Evolutionary conservation across 2,888 invertebrate genomes (phyloP).

Genomic region (Prenolepis imparis): DNA sequence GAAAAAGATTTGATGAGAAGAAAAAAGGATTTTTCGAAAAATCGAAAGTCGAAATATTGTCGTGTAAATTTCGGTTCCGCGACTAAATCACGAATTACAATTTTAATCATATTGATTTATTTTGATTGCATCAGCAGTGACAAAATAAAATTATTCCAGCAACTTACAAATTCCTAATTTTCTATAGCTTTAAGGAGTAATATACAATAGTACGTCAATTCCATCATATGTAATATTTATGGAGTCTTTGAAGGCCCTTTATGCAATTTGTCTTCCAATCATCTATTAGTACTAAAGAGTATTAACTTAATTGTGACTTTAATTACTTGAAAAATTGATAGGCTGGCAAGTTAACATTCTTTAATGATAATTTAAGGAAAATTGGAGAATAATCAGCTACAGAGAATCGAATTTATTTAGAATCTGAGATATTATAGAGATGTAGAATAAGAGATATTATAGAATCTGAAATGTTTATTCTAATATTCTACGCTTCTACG

Average conservation of each 20-base stretch:
- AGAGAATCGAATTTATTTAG: too few relatives aligned
- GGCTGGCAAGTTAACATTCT: background rate
- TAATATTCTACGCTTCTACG: background rate
- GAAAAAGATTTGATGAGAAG: background rate
- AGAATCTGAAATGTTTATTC: background rate
- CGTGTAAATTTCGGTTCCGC: background rate
- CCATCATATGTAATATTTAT: background rate
- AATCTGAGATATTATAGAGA: too few relatives aligned
- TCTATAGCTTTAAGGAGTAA: background rate
- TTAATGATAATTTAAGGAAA: background rate
- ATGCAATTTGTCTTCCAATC: background rate
- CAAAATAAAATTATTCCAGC: background rate
- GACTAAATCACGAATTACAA: background rate
- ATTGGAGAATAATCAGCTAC: background rate
- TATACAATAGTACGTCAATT: background rate
- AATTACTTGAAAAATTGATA: background rate
- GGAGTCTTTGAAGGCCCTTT: background rate
- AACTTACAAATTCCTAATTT: background rate
- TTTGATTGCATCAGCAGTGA: background rate
- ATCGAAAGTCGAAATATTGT: background rate
- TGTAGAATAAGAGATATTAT: too few relatives aligned
- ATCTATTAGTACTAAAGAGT: background rate
- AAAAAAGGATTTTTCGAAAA: background rate
- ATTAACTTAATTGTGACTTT: background rate
- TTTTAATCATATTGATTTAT: background rate